Evolutionary conservation across 2,888 invertebrate genomes (phyloP), one percentile per base, ranked within the genome.

Genomic region (Ophioninae sp.): DNA sequence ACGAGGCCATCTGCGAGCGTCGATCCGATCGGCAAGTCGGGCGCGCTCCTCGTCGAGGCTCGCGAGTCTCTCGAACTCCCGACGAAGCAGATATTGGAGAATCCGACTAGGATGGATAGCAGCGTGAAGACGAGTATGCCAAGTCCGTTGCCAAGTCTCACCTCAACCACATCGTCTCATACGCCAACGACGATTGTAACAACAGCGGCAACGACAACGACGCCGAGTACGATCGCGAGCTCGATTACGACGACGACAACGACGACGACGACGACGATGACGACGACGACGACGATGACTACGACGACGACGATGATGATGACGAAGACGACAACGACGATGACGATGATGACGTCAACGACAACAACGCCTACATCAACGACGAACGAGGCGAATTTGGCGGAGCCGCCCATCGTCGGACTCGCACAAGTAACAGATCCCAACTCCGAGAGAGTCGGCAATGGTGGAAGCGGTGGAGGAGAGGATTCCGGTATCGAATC

Each of bases 401-500:
- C 63, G 8, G 85, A 82, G 10, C 74, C 88, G 72, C 89, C 91
- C 13, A 88, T 90, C 6, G 89, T 88, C 58, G 89, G 90, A 71
- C 73, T 20, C 88, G 89, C 17, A 64, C 84, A 76, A 22, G 86
- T 86, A 1, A 89, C 89, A 13, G 90, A 90, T 22, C 86, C 88
- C 22, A 89, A 64, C 59, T 76, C 87, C 5, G 91, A 91, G 76
- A 88, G 91, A 83, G 88, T 88, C n/a, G 88, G 86, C 10, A 86
- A 85, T 63, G 86, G 87, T 68, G 89, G 87, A 30, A 87, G 87
- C 78, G 89, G 88, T 41, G 88, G 90, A 51, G 97, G 97, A 65
- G 98, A 98, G 91, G 97, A 98, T 93, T 97, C 97, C 79, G 98
- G 98, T 20, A 98, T 98, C 79, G 98, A 98, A 92, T 97, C 97